Evolutionary conservation across 2,888 invertebrate genomes (phyloP), one percentile per base, ranked within the genome.

Genomic region (Rhogogaster chlorosoma): DNA sequence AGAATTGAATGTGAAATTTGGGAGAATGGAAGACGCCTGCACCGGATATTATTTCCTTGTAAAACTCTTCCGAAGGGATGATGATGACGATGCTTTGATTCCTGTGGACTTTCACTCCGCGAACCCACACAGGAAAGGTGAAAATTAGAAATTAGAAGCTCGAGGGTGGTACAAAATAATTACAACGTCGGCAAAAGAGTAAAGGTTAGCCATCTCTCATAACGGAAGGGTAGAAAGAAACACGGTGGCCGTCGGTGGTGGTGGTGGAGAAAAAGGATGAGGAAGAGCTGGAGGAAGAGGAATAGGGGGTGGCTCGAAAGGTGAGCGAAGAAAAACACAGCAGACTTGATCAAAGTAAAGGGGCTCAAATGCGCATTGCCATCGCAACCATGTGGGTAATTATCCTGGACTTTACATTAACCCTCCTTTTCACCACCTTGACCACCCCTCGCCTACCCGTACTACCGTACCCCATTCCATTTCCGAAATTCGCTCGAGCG

Each of bases 301-400:
- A 78, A 32, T 61, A 53, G 77, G 49, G 36, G 36, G 84, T 53
- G 86, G 89, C 89, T 88, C 89, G 91, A 91, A 93, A 92, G 91
- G 91, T 91, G 90, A 92, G 90, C 91, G 92, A 93, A 93, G 93
- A 93, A 93, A 93, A 93, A 93, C 92, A 93, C 90, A 32, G 61
- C 61, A 91, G 92, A 91, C 91, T 92, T 93, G 93, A 93, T 93
- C 93, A 93, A 93, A 93, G 93, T 91, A 90, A 91, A 83, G 83
- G 83, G 83, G 70, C 32, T 83, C 67, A 61, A 93, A 92, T 93
- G 91, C 92, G 92, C 91, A 92, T 91, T 91, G 90, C 91, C 53
- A 53, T 53, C 53, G 53, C 91, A 91, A 91, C 92, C 93, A 93
- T 93, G 93, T 93, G 93, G 93, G 93, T 93, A 93, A 93, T 93